These are phyloP conservation scores for Trachelus tabidus DNA, from an alignment of 2,888 invertebrate genomes.

Conservation along the genomic window DNA sequence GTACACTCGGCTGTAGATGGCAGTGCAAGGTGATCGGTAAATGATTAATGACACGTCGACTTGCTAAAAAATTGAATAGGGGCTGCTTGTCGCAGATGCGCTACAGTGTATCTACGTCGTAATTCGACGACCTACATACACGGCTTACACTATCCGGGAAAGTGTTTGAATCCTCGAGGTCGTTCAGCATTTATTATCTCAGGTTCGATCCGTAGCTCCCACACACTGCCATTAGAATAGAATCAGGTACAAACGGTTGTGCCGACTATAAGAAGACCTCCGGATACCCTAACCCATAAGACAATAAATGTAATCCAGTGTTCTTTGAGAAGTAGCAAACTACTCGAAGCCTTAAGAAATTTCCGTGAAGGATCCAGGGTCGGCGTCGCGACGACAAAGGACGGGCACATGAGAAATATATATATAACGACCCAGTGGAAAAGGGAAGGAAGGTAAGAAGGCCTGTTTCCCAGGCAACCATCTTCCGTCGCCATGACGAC, in stretches of 20 bases:
- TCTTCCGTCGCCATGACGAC: background rate
- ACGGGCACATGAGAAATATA: background rate
- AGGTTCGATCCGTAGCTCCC: background rate
- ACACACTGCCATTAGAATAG: background rate
- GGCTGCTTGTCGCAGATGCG: background rate
- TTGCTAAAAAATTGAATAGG: background rate
- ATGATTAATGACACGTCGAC: slow-evolving; percentile 4
- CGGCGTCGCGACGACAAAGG: background rate
- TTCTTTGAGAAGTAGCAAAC: background rate
- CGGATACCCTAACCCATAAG: background rate
- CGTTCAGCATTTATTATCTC: background rate
- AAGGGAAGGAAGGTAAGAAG: background rate
- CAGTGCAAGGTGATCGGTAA: background rate
- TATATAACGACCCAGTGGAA: background rate
- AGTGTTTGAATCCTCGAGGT: background rate
- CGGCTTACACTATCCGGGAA: background rate
- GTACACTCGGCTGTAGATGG: background rate
- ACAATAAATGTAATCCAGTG: background rate
- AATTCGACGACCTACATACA: background rate
- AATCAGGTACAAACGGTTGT: background rate
- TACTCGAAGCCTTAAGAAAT: background rate
- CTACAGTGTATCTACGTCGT: background rate
- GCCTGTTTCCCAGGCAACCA: background rate
- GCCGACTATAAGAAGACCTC: background rate
- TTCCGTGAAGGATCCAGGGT: background rate